These are phyloP conservation scores for Oenanthe melanoleuca DNA, from an alignment of 2,113 vertebrate genomes.

Conservation along the genomic window DNA sequence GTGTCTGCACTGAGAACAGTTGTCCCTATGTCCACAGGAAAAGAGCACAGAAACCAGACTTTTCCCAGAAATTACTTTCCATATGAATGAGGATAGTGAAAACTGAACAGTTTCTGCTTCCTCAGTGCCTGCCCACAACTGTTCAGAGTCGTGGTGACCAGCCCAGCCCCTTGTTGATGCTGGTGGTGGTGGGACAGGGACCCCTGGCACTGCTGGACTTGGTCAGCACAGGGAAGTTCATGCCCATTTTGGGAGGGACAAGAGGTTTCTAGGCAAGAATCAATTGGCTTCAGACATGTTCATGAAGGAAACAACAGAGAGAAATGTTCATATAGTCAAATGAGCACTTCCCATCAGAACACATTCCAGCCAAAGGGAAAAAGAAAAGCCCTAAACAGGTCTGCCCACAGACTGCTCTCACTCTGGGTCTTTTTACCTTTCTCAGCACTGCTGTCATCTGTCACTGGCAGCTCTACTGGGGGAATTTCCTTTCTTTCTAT, in stretches of 20 bases:
- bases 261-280: not conserved
- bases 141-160: not conserved
- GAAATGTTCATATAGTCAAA: not conserved
- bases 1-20: fast-evolving
- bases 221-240: not conserved
- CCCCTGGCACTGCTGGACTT: fast-evolving
- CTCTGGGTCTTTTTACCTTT: not conserved
- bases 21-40: not conserved
- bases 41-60: not conserved
- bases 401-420: not conserved
- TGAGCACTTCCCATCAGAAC: not conserved
- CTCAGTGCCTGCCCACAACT: not conserved
- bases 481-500: slow-evolving; percentile 27
- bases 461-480: slow-evolving; percentile 10
- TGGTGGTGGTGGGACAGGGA: not conserved
- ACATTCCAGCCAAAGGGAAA: not conserved
- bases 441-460: not conserved
- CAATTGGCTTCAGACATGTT: not conserved
- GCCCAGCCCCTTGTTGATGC: not conserved
- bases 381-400: not conserved
- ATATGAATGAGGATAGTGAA: not conserved
- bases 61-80: not conserved
- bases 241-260: not conserved
- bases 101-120: not conserved
- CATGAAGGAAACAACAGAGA: not conserved